Percentiles rank a stretch among this genome's conserved stretches.
phyloP scores from a whole-genome alignment of 2,888 invertebrate genomes.

The Diplolepis rosae region DNA sequence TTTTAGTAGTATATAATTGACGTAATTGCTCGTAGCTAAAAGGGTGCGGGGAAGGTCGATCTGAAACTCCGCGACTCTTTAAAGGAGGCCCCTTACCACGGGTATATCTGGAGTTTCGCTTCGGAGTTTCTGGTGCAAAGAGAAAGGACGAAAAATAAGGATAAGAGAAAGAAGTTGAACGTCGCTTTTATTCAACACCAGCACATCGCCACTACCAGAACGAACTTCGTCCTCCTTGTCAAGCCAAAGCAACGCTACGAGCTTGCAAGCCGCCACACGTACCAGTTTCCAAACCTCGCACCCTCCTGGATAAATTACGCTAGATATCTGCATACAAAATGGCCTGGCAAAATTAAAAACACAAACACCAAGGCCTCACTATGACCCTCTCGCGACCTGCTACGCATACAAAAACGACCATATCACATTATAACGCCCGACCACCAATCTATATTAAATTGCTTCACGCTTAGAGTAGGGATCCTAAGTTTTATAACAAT shows the following conservation, averaged over 20 bases:
- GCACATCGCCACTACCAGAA: conserved; percentile 9
- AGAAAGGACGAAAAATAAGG: conserved; percentile 16
- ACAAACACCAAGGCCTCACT: conserved; percentile 53
- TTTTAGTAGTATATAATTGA: conserved; percentile 29
- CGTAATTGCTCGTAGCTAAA: conserved; percentile 11
- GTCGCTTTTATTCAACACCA: conserved; percentile 11
- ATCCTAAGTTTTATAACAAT: conserved; percentile 59
- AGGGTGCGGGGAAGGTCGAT: conserved; percentile 5
- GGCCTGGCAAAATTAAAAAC: conserved; percentile 63
- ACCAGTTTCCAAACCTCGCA: conserved; percentile 46
- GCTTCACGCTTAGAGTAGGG: conserved; percentile 57
- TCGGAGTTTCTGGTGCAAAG: conserved; percentile 7
- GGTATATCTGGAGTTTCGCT: conserved; percentile 13
- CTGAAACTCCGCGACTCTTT: conserved; percentile 19
- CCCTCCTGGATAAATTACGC: conserved; percentile 60
- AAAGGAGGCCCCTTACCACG: conserved; percentile 6
- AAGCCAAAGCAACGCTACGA: no score
- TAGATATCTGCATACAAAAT: conserved; percentile 66
- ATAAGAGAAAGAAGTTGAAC: conserved; percentile 3
- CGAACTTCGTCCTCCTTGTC: conserved; percentile 23
- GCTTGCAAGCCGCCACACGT: conserved; percentile 61
- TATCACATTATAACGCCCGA: conserved; percentile 54
- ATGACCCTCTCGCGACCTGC: conserved; percentile 20
- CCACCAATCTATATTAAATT: conserved; percentile 63
- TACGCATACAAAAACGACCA: conserved; percentile 44